Conservation (phyloP, 2,797 vertebrate species). For the Rhinatrema bivittatum region DNA sequence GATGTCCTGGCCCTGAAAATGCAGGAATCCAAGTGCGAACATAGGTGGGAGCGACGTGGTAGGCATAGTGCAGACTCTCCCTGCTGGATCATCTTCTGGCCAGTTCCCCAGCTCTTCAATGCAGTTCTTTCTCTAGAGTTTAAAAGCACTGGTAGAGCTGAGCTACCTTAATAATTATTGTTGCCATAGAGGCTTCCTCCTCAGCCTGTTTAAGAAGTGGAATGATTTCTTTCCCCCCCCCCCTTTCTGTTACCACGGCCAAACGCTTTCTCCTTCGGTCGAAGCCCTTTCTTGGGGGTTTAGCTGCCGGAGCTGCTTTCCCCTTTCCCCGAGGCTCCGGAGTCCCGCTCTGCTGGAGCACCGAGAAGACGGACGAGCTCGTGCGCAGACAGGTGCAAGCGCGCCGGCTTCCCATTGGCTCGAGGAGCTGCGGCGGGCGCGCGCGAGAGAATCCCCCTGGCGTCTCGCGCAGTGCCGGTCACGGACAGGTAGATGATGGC, state of each 20-base stretch:
- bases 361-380: not conserved
- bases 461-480: constrained; percentile 9
- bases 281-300: not conserved
- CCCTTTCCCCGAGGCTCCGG: not conserved
- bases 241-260: not conserved
- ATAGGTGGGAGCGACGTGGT: no score
- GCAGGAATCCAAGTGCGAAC: not conserved
- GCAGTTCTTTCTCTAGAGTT: no score
- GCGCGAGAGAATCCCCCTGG: not conserved
- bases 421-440: not conserved
- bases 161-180: no score
- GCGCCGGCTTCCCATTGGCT: constrained; percentile 33
- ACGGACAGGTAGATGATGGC: no score
- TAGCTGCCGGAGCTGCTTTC: not conserved
- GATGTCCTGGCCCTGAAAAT: no score
- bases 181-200: no score
- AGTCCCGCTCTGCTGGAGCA: not conserved
- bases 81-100: no score
- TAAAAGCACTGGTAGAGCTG: no score
- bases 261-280: accelerated
- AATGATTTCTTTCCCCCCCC: no score
- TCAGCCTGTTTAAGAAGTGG: no score
- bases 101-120: no score
- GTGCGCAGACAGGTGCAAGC: not conserved
- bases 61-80: no score